Conservation (phyloP, 2,113 vertebrate genomes). For the Cinclus mexicanus region DNA sequence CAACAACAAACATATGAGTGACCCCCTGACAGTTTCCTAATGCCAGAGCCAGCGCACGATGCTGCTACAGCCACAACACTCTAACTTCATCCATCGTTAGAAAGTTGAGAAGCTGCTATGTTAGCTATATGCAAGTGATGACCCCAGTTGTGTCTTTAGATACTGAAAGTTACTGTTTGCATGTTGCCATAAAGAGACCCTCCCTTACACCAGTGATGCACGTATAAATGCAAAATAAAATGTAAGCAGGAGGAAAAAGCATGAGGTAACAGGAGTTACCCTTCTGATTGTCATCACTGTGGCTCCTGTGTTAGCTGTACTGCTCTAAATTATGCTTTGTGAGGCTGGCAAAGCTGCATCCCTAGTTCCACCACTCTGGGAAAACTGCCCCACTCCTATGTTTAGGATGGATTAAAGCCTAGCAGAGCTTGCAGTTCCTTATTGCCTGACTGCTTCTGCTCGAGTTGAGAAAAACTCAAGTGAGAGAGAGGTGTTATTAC, state of each 20-base stretch:
- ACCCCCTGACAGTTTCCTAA: neutral
- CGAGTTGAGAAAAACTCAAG: neutral
- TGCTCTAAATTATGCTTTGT: neutral
- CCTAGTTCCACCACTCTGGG: neutral
- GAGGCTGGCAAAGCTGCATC: neutral
- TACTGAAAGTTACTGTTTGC: neutral
- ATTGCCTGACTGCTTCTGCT: neutral
- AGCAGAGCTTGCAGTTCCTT: neutral
- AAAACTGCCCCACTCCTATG: neutral
- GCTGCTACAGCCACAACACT: neutral
- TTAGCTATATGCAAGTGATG: neutral
- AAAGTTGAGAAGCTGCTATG: neutral
- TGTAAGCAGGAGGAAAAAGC: neutral
- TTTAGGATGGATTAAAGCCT: neutral
- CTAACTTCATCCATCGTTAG: neutral
- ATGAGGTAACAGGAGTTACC: neutral
- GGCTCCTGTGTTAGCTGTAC: neutral
- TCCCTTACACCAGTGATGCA: neutral
- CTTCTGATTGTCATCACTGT: neutral
- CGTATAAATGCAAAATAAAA: neutral
- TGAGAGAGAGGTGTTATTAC: neutral
- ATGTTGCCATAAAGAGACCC: neutral
- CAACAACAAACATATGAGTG: neutral
- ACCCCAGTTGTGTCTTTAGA: neutral
- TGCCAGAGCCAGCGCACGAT: neutral